A percentile compares a stretch with the other conserved stretches of the same genome.
Evolutionary conservation across 2,113 vertebrate species (phyloP).

Genomic region (Pipra filicauda): DNA sequence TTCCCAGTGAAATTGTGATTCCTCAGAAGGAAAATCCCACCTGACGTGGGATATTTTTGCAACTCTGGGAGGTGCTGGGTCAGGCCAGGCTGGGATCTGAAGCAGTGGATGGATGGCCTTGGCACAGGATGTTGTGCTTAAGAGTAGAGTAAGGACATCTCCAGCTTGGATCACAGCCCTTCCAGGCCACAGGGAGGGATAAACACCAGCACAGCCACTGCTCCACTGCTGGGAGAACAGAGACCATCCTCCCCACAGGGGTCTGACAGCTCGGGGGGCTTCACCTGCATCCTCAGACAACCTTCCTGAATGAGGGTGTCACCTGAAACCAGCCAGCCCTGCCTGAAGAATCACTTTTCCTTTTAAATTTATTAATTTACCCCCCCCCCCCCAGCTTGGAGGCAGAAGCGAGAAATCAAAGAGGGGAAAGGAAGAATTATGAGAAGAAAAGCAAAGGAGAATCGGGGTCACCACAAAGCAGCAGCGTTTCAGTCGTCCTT

Average conservation of each 20-base stretch:
- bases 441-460: background rate
- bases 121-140: accelerated
- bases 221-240: background rate
- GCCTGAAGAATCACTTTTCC: background rate
- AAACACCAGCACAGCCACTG: background rate
- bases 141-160: background rate
- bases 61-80: background rate
- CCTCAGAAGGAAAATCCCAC: accelerated
- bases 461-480: background rate
- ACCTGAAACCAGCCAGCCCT: background rate
- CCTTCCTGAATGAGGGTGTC: background rate
- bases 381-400: accelerated
- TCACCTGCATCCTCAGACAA: background rate
- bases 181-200: background rate
- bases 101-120: background rate
- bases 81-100: background rate
- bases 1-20: background rate
- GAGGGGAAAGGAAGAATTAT: accelerated
- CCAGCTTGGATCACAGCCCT: background rate
- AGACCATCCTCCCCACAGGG: background rate
- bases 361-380: no score
- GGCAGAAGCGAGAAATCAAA: background rate
- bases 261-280: background rate
- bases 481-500: background rate
- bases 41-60: background rate